These are phyloP conservation scores for Dendrolimus punctatus DNA, from an alignment of 1,140 invertebrate species.

Conservation along the genomic window DNA sequence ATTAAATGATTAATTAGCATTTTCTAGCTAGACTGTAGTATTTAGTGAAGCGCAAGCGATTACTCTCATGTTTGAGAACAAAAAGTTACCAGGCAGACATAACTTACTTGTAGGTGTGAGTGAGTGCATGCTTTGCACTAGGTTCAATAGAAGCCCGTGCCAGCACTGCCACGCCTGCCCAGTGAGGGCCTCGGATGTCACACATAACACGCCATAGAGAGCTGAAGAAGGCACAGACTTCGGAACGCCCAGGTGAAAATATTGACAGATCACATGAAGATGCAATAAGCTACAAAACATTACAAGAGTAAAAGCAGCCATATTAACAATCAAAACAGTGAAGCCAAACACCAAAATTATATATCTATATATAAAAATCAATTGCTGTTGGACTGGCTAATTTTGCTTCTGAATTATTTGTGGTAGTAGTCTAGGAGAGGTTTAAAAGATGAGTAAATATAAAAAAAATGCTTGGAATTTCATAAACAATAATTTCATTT, in stretches of 20 bases:
- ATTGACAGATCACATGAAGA: constrained; percentile 59
- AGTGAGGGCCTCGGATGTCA: constrained; percentile 58
- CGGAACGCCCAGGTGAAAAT: constrained; percentile 57
- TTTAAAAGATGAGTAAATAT: too few relatives aligned
- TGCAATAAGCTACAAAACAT: constrained; percentile 51
- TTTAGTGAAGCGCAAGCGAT: too few relatives aligned
- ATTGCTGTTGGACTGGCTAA: background rate
- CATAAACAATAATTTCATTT: too few relatives aligned
- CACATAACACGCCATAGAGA: constrained; percentile 65
- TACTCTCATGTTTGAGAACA: background rate
- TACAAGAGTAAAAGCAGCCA: background rate
- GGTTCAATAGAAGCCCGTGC: constrained; percentile 74
- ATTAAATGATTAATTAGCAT: too few relatives aligned
- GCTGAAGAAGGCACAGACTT: constrained; percentile 65
- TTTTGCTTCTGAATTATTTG: too few relatives aligned
- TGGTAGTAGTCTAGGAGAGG: background rate
- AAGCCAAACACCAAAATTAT: background rate
- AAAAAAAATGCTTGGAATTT: too few relatives aligned
- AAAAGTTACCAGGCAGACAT: background rate
- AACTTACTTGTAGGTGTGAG: constrained; percentile 76
- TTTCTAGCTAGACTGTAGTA: too few relatives aligned
- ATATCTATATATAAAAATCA: too few relatives aligned
- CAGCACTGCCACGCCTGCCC: constrained; percentile 76
- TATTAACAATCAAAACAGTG: too few relatives aligned
- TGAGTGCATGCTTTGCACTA: constrained; percentile 73